Evolutionary conservation across 2,888 invertebrate species (phyloP), one percentile per base, ranked within the genome.

Genomic region (Lithophane leautieri): DNA sequence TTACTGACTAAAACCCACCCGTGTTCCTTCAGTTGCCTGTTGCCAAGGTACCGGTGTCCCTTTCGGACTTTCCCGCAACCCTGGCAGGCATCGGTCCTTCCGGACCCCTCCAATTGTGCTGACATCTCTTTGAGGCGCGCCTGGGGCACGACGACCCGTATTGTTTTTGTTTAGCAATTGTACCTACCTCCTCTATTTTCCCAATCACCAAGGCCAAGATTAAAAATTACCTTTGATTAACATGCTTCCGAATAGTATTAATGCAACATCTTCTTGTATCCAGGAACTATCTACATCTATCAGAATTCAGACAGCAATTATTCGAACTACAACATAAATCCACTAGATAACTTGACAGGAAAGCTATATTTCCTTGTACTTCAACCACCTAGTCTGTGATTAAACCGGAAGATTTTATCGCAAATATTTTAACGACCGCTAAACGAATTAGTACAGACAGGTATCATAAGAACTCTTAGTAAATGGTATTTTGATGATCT

Each of bases 401-500:
- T 56, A 65, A 56, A 67, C n/a, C 56, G 58, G 82, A 70, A 62
- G 34, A 76, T 71, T 81, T 86, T 78, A 84, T 83, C 86, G 88
- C 79, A 86, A 83, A 86, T 78, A 87, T 86, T 81, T 85, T 85
- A 81, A 87, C 77, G 85, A 87, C 80, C 65, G 67, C 61, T 81
- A 42, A 77, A 79, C 67, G 72, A 76, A 76, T 84, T 74, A 73
- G 63, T 70, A 50, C 25, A 25, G 70, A 50, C 66, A 80, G 54
- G 50, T 54, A 40, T 54, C 77, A 80, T 78, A 84, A 78, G 58
- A 40, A 67, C 42, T 66, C 44, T 52, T 65, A n/a, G 52, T 60
- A 79, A 87, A 87, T 79, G 78, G 77, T 62, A 66, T 81, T 82
- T 82, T 83, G 76, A 87, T 84, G 82, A 75, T 65, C 52, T 44